Evolutionary conservation across 2,888 invertebrate species (phyloP).

Genomic region (Limnephilus rhombicus): DNA sequence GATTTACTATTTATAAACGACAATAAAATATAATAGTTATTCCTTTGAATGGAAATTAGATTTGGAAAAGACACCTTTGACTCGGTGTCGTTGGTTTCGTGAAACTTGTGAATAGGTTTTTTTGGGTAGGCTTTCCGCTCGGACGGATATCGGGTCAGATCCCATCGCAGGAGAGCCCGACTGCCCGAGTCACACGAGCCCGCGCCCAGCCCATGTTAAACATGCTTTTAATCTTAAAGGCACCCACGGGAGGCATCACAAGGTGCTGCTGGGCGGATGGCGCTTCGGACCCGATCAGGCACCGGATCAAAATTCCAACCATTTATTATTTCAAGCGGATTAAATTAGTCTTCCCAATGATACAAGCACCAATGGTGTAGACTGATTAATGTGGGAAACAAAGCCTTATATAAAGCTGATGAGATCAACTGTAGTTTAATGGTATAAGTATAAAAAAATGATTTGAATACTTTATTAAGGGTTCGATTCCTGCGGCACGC

Average conservation of each 20-base stretch:
- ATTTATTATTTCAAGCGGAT: not conserved
- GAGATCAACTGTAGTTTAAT: not conserved
- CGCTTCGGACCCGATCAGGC: not conserved
- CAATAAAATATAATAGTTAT: too few species aligned
- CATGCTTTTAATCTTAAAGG: conserved; percentile 65
- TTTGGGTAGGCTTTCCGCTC: conserved; percentile 50
- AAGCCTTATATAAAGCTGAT: not conserved
- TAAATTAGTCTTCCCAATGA: not conserved
- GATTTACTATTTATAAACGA: too few species aligned
- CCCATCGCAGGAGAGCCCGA: not conserved
- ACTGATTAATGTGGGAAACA: not conserved
- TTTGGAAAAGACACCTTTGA: not conserved
- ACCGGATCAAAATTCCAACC: not conserved
- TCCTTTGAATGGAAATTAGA: not conserved
- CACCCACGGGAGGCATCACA: conserved; percentile 62
- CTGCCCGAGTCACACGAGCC: conserved; percentile 21
- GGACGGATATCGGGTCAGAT: conserved; percentile 50
- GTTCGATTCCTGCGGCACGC: not conserved
- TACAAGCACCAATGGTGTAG: not conserved
- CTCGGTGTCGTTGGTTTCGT: not conserved
- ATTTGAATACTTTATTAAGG: not conserved
- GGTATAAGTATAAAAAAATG: not conserved
- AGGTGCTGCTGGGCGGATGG: conserved; percentile 37
- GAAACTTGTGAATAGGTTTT: conserved; percentile 21
- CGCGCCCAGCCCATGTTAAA: conserved; percentile 58